A percentile compares a stretch with the other conserved stretches of the same genome.
Evolutionary conservation across 1,140 invertebrate genomes (phyloP).

Genomic region (Bombus balteatus): DNA sequence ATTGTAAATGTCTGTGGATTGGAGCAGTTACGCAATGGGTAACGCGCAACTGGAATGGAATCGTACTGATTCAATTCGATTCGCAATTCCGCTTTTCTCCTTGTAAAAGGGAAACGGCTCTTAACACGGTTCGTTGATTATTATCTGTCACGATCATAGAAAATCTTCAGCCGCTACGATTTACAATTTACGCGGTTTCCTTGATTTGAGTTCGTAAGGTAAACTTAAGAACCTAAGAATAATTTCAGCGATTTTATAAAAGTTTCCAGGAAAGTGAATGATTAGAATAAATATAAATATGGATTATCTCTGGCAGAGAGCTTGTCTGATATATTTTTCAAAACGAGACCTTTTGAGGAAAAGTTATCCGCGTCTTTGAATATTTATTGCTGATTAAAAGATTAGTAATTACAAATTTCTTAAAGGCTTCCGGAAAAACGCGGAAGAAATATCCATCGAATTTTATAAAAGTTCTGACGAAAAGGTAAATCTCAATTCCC

Average conservation of each 20-base stretch:
- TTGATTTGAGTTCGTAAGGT: neutral
- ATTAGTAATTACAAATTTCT: neutral
- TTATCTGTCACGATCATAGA: slow-evolving; percentile 42
- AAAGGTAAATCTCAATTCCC: neutral
- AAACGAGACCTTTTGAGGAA: neutral
- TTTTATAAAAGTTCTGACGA: neutral
- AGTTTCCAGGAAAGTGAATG: neutral
- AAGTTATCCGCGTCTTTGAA: neutral
- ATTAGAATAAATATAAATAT: neutral
- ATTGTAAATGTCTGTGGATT: slow-evolving; percentile 4
- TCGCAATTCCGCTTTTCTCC: slow-evolving; percentile 21
- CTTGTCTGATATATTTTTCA: neutral
- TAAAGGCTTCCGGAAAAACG: too few relatives aligned
- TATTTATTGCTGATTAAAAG: neutral
- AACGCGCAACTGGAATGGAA: slow-evolving; percentile 47
- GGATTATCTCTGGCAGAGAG: neutral
- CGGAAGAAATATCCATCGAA: neutral
- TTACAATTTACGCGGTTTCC: neutral
- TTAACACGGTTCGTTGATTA: slow-evolving; percentile 38
- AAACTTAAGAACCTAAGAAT: neutral
- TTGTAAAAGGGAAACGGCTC: slow-evolving; percentile 30
- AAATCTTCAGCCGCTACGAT: neutral
- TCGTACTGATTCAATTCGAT: slow-evolving; percentile 58
- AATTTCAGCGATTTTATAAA: neutral
- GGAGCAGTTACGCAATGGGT: slow-evolving; percentile 56